phyloP scores from a whole-genome alignment of 2,888 invertebrate genomes.

The Phytoseiulus persimilis region DNA sequence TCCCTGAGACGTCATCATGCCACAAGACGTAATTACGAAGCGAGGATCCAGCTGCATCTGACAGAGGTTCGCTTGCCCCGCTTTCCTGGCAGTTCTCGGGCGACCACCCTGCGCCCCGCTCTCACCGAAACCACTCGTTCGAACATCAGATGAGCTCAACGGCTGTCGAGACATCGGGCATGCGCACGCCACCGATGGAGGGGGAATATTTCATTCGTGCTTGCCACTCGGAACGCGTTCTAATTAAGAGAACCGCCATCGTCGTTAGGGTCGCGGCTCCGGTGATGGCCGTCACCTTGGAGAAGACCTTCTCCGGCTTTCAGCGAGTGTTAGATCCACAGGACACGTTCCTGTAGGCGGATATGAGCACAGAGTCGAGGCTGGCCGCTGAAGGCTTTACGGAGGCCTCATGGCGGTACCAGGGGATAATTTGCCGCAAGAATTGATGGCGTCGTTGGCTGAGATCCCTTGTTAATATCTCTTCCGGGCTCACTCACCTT shows the following conservation, averaged over 20 bases:
- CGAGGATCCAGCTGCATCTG: too few relatives aligned
- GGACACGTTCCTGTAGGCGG: background rate
- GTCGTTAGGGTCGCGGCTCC: background rate
- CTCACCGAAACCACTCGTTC: too few relatives aligned
- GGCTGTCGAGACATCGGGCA: too few relatives aligned
- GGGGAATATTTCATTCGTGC: background rate
- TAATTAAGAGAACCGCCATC: background rate
- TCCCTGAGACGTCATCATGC: background rate
- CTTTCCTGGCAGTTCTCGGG: too few relatives aligned
- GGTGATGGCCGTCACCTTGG: background rate
- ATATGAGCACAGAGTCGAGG: background rate
- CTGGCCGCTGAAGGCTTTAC: background rate
- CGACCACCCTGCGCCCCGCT: too few relatives aligned
- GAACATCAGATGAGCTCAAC: too few relatives aligned
- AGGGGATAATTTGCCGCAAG: background rate
- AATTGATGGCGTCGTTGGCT: background rate
- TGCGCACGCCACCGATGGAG: background rate
- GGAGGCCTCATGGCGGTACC: background rate
- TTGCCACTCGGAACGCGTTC: background rate
- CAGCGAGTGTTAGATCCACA: background rate
- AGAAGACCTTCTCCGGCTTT: background rate
- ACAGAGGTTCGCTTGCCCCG: too few relatives aligned
- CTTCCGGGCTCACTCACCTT: conserved; percentile 5
- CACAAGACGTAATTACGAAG: too few relatives aligned
- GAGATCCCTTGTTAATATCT: background rate